These are phyloP conservation scores for Plutella xylostella DNA, from an alignment of 2,888 invertebrate species.

Conservation along the genomic window DNA sequence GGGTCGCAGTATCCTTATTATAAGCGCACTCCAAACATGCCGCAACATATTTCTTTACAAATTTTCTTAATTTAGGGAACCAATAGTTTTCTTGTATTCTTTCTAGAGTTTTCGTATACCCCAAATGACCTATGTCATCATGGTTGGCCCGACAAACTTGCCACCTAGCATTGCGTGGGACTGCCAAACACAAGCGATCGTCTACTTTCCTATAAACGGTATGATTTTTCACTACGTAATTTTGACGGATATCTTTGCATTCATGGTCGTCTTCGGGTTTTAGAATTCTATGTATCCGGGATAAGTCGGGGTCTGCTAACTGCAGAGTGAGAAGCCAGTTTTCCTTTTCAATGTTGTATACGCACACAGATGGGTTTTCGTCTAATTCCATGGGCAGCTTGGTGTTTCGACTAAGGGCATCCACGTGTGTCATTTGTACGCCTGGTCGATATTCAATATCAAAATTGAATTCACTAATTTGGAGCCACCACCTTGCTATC, in stretches of 20 bases:
- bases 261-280: constrained; percentile 10
- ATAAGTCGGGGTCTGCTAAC: constrained; percentile 13
- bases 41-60: constrained; percentile 8
- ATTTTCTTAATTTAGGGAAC: constrained; percentile 6
- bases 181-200: neutral
- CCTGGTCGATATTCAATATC: constrained; percentile 26
- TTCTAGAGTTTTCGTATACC: neutral
- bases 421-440: constrained; percentile 24
- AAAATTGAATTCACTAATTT: constrained; percentile 25
- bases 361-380: neutral
- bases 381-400: neutral
- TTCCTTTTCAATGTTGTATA: constrained; percentile 12
- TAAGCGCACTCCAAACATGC: constrained; percentile 10
- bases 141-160: neutral
- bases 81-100: too few species aligned
- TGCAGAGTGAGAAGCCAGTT: constrained; percentile 12
- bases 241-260: constrained; percentile 9
- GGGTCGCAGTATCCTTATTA: constrained; percentile 8
- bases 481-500: constrained; percentile 29
- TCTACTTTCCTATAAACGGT: neutral
- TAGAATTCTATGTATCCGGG: constrained; percentile 10
- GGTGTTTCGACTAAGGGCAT: constrained; percentile 17
- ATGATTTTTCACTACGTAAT: constrained; percentile 10
- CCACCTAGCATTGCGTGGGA: neutral
- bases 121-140: neutral